These are phyloP conservation scores for Sipha flava DNA, from an alignment of 1,140 invertebrate genomes.

Conservation along the genomic window DNA sequence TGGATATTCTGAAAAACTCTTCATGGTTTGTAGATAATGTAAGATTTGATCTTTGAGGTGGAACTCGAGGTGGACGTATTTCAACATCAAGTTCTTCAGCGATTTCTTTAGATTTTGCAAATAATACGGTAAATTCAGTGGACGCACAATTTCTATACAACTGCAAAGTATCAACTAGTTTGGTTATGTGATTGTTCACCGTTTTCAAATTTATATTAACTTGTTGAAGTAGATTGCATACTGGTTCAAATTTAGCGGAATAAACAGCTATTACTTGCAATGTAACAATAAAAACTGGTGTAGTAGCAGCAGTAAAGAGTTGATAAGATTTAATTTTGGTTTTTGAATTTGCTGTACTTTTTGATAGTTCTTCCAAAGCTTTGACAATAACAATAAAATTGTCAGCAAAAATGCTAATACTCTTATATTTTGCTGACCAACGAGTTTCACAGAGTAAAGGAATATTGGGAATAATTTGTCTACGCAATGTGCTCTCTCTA, in stretches of 20 bases:
- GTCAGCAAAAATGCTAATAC: no score
- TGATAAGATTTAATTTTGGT: neutral
- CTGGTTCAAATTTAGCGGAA: neutral
- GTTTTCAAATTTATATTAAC: neutral
- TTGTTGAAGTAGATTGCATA: neutral
- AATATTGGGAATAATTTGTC: neutral
- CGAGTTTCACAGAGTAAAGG: neutral
- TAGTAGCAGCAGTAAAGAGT: neutral
- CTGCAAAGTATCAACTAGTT: slow-evolving; percentile 14
- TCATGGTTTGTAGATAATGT: neutral
- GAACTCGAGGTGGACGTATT: neutral
- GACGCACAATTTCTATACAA: neutral
- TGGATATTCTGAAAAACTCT: neutral
- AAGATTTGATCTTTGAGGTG: neutral
- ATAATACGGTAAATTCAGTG: no score
- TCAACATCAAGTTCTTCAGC: neutral
- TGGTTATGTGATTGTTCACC: neutral
- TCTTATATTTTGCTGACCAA: neutral
- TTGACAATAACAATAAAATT: neutral
- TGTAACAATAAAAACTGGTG: neutral
- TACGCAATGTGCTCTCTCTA: neutral
- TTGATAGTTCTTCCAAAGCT: neutral
- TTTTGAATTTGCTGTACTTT: no score
- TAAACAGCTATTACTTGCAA: neutral
- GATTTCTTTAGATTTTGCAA: neutral